These are phyloP conservation scores for Salvelinus sp. DNA, from an alignment of 2,113 vertebrate species.

Conservation along the genomic window DNA sequence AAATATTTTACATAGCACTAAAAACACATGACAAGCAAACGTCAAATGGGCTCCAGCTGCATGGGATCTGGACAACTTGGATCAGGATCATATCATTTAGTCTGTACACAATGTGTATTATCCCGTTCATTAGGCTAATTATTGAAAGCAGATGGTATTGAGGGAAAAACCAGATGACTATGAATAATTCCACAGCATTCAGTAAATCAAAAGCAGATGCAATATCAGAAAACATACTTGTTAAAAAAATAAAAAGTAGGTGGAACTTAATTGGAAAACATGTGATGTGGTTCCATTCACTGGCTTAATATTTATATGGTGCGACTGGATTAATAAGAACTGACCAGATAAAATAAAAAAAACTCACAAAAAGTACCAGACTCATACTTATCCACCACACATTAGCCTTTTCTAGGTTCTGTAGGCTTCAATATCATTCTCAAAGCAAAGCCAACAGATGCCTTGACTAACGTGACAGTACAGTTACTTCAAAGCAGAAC, in stretches of 20 bases:
- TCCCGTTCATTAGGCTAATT: constrained; percentile 47
- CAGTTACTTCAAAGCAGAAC: constrained; percentile 37
- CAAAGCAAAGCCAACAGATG: constrained; percentile 38
- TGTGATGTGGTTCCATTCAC: constrained; percentile 48
- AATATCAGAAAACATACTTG: constrained; percentile 54
- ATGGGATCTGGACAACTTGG: constrained; percentile 48
- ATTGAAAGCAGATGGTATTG: constrained; percentile 53
- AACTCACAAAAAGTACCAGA: constrained; percentile 56
- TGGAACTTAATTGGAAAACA: constrained; percentile 60
- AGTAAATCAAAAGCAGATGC: constrained; percentile 57
- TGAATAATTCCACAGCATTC: constrained; percentile 50
- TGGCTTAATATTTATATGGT: constrained; percentile 53
- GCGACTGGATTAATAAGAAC: constrained; percentile 49
- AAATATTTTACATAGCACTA: constrained; percentile 72
- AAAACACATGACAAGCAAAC: constrained; percentile 68
- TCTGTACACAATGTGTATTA: constrained; percentile 46
- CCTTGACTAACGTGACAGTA: constrained; percentile 23
- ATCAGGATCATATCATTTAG: constrained; percentile 33
- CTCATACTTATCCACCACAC: constrained; percentile 52
- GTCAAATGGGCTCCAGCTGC: constrained; percentile 61
- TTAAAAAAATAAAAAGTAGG: constrained; percentile 60
- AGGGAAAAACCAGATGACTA: constrained; percentile 47
- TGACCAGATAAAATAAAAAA: constrained; percentile 39
- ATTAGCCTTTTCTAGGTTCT: constrained; percentile 54
- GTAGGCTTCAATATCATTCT: constrained; percentile 40